A percentile compares a stretch with the other conserved stretches of the same genome.
Conservation (phyloP, 2,113 vertebrate genomes). For the Brachyhypopomus occidentalis region DNA sequence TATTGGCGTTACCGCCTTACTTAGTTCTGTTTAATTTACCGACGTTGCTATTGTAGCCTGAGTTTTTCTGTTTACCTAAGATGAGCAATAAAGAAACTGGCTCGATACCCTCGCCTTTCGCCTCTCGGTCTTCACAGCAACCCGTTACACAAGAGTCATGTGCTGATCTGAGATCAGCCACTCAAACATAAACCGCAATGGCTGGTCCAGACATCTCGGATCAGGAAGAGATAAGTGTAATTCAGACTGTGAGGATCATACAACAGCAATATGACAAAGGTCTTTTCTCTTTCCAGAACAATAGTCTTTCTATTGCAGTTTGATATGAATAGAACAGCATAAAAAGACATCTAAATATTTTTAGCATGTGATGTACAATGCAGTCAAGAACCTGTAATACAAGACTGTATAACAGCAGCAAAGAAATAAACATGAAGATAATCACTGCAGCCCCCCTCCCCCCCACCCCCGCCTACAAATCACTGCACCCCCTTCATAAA, state of each 20-base stretch:
- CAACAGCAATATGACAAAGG: background rate
- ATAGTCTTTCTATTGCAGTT: background rate
- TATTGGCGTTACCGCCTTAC: too few relatives aligned
- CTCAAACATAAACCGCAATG: background rate
- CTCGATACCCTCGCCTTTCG: too few relatives aligned
- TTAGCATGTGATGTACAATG: background rate
- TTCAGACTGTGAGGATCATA: background rate
- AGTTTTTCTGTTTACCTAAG: too few relatives aligned
- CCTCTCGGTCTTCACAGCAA: too few relatives aligned
- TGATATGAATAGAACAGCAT: background rate
- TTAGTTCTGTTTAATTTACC: too few relatives aligned
- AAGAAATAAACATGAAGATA: background rate
- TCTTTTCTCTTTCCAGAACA: background rate
- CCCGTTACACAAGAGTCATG: too few relatives aligned
- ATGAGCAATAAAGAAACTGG: too few relatives aligned
- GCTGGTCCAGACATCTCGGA: background rate
- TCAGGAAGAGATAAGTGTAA: background rate
- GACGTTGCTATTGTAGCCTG: too few relatives aligned
- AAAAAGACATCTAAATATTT: background rate
- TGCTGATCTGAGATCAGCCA: background rate
- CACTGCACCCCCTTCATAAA: background rate
- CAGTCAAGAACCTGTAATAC: background rate
- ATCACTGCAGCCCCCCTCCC: too few relatives aligned
- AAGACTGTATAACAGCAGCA: background rate
- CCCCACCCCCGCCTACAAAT: too few relatives aligned